Conservation (phyloP, 2,113 vertebrate genomes). For the Megaleporinus macrocephalus region DNA sequence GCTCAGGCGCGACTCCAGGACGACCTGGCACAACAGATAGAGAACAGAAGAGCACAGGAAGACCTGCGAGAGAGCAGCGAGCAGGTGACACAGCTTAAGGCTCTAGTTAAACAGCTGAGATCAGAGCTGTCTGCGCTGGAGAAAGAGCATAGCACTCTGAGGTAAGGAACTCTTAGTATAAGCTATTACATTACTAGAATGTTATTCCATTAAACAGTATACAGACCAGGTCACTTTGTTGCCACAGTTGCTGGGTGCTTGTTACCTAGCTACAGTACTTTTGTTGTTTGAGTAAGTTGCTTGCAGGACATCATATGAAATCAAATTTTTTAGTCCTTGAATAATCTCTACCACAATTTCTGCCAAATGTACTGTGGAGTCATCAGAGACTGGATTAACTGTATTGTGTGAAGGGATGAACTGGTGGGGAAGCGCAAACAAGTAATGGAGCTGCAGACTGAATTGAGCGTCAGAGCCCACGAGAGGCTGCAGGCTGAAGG, state of each 20-base stretch:
- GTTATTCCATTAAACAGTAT: not conserved
- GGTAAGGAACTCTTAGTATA: slow-evolving; percentile 65
- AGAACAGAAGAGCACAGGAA: slow-evolving; percentile 57
- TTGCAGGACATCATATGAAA: not conserved
- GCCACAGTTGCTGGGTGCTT: not conserved
- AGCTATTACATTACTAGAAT: not conserved
- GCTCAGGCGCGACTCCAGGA: slow-evolving; percentile 67
- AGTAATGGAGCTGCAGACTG: slow-evolving; percentile 77
- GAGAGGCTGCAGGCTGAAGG: slow-evolving; percentile 73
- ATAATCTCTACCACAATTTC: not conserved
- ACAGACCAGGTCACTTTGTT: not conserved
- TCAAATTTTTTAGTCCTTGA: not conserved
- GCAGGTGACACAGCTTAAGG: slow-evolving; percentile 71
- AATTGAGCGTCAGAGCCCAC: slow-evolving; percentile 72
- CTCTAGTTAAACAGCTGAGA: slow-evolving; percentile 66
- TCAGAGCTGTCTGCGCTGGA: slow-evolving; percentile 73
- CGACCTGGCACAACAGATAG: slow-evolving; percentile 62
- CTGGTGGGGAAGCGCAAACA: slow-evolving; percentile 68
- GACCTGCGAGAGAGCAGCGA: slow-evolving; percentile 61
- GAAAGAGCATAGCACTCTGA: slow-evolving; percentile 72
- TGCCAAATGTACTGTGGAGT: not conserved
- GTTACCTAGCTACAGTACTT: not conserved
- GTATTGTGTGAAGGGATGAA: slow-evolving; percentile 66
- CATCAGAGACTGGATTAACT: not conserved
- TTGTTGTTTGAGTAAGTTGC: not conserved